Percentiles rank a stretch among this genome's conserved stretches.
Evolutionary conservation across 2,888 invertebrate species (phyloP).

Genomic region (Therioaphis trifolii): DNA sequence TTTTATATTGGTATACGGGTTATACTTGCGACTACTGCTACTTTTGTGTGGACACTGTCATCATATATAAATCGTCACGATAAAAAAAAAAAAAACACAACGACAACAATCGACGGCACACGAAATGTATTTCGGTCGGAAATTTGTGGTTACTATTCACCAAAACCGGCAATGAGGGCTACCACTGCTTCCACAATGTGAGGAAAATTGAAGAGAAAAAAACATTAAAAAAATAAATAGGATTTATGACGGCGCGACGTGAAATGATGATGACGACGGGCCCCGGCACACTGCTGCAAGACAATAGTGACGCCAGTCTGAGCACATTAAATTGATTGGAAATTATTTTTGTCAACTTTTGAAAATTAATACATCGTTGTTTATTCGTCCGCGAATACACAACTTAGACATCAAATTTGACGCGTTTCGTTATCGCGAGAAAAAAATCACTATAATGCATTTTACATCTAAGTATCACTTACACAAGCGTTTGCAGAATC

Average conservation of each 20-base stretch:
- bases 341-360: slow-evolving; percentile 43
- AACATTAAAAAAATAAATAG: not conserved
- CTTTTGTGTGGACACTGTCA: slow-evolving; percentile 3
- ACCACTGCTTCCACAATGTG: not conserved
- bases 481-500: no score
- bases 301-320: slow-evolving; percentile 57
- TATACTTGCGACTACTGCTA: not conserved
- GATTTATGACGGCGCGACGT: slow-evolving; percentile 15
- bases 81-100: slow-evolving; percentile 27
- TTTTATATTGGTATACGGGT: not conserved
- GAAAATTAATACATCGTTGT: not conserved
- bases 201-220: not conserved
- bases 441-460: not conserved
- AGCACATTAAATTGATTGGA: slow-evolving; percentile 55
- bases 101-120: slow-evolving; percentile 45
- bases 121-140: slow-evolving; percentile 52
- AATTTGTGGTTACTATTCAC: slow-evolving; percentile 31
- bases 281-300: slow-evolving; percentile 5
- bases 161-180: not conserved
- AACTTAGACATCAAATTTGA: not conserved
- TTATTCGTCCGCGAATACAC: not conserved
- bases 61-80: slow-evolving; percentile 41
- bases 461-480: not conserved
- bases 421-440: not conserved
- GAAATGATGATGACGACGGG: not conserved